Evolutionary conservation across 1,140 invertebrate species (phyloP), one percentile per base, ranked within the genome.

Genomic region (Habropoda laboriosa): DNA sequence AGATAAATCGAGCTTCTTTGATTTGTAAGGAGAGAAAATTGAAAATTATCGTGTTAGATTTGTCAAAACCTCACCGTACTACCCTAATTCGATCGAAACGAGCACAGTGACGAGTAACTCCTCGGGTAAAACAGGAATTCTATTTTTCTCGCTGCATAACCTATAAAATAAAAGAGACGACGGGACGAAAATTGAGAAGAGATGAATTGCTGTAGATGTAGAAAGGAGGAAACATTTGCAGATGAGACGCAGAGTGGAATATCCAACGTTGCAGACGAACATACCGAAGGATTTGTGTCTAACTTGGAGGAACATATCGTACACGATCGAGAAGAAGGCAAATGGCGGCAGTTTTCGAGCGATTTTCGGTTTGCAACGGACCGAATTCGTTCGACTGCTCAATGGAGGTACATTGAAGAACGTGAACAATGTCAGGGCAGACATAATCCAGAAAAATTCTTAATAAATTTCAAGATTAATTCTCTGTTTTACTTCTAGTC

Each of bases 401-500:
- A 76, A 87, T 40, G 81, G 82, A 79, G 87, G 88, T 89, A 87
- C 72, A 70, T 75, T 49, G 16, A 12, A 21, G 21, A 42, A 45
- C n/a, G 6, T 58, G 51, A 30, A 7, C 24, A 49, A 45, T 30
- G 18, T n/a, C 32, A 8, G 42, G 30, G 21, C 27, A 18, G 38
- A 61, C 27, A 38, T 18, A 45, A 53, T 57, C 38, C 24, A 27
- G 0, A 45, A 0, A 2, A 18, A 45, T 51, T 51, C 21, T 7
- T 51, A 42, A 51, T 51, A 35, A 13, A 24, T 13, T 18, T 21
- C 16, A 27, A n/a, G 13, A 45, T 77, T 80, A 49, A 70, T 63
- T 10, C 2, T 71, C 16, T 42, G 6, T 75, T 66, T 42, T 74
- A 72, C 24, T 75, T 89, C 67, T 79, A 94, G 93, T 93, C 13